These are phyloP conservation scores for Glaucopsyche alexis DNA, from an alignment of 2,888 invertebrate species.

Conservation along the genomic window DNA sequence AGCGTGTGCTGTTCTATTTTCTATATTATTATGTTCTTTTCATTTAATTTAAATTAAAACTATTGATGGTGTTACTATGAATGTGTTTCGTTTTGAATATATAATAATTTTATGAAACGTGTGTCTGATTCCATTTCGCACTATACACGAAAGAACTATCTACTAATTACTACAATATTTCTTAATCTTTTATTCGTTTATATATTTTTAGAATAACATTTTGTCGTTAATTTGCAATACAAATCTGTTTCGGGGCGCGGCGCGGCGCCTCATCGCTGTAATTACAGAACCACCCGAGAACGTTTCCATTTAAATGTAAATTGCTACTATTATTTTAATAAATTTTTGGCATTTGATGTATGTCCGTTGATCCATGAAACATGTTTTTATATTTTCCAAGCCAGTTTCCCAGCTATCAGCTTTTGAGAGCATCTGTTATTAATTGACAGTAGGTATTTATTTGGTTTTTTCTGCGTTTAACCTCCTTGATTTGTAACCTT, in stretches of 20 bases:
- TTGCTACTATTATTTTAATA: constrained; percentile 2
- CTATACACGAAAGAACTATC: too few relatives aligned
- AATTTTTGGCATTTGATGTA: background rate
- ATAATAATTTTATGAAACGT: too few relatives aligned
- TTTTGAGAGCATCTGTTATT: background rate
- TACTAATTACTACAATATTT: too few relatives aligned
- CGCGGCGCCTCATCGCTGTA: background rate
- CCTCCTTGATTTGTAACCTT: too few relatives aligned
- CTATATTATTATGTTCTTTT: too few relatives aligned
- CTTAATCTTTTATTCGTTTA: too few relatives aligned
- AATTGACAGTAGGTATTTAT: background rate
- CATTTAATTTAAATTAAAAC: too few relatives aligned
- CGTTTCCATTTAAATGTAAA: constrained; percentile 25
- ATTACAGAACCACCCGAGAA: constrained; percentile 23
- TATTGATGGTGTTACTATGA: too few relatives aligned
- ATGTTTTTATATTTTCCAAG: background rate
- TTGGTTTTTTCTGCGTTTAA: too few relatives aligned
- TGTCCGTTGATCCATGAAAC: background rate
- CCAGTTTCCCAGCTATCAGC: background rate
- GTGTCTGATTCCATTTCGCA: too few relatives aligned
- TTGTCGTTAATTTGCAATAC: background rate
- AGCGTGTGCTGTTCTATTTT: too few relatives aligned
- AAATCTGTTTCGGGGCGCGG: background rate
- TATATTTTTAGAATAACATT: background rate
- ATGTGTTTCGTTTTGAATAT: too few relatives aligned